Evolutionary conservation across 2,113 vertebrate species (phyloP).

Genomic region (Tupaia chinensis): DNA sequence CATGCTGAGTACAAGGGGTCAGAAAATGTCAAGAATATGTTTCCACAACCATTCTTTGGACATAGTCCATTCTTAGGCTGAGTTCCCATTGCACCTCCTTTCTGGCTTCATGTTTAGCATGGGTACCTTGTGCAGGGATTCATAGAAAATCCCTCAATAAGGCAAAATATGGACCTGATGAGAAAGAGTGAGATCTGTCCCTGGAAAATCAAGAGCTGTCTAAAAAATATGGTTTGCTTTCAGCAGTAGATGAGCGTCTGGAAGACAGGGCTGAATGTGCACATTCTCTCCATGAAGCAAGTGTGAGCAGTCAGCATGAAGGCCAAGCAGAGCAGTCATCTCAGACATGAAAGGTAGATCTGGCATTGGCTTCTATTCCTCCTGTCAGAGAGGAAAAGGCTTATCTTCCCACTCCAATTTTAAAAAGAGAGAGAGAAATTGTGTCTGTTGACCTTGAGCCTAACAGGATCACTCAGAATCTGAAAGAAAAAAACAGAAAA

Average conservation of each 20-base stretch:
- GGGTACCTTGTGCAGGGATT: conserved; percentile 90
- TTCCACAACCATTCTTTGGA: conserved; percentile 81
- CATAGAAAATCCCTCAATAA: conserved; percentile 87
- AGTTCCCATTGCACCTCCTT: conserved; percentile 86
- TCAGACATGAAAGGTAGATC: conserved; percentile 76
- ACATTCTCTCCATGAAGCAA: background rate
- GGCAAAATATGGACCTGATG: conserved; percentile 86
- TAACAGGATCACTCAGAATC: conserved; percentile 41
- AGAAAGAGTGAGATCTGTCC: conserved; percentile 75
- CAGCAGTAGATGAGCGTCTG: conserved; percentile 76
- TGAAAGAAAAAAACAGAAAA: conserved; percentile 85
- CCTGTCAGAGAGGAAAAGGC: conserved; percentile 72
- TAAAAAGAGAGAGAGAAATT: conserved; percentile 66
- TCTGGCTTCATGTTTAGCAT: conserved; percentile 88
- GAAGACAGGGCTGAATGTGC: conserved; percentile 61
- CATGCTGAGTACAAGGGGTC: conserved; percentile 87
- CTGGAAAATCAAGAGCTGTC: conserved; percentile 70
- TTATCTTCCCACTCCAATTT: conserved; percentile 38
- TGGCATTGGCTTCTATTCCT: background rate
- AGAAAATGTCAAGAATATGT: conserved; percentile 83
- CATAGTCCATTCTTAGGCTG: conserved; percentile 86
- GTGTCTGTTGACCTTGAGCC: conserved; percentile 62
- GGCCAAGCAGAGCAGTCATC: conserved; percentile 60
- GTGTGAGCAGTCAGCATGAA: conserved; percentile 6
- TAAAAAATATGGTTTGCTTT: conserved; percentile 76